phyloP scores from a whole-genome alignment of 2,797 vertebrate genomes.

The Euthynnus affinis region DNA sequence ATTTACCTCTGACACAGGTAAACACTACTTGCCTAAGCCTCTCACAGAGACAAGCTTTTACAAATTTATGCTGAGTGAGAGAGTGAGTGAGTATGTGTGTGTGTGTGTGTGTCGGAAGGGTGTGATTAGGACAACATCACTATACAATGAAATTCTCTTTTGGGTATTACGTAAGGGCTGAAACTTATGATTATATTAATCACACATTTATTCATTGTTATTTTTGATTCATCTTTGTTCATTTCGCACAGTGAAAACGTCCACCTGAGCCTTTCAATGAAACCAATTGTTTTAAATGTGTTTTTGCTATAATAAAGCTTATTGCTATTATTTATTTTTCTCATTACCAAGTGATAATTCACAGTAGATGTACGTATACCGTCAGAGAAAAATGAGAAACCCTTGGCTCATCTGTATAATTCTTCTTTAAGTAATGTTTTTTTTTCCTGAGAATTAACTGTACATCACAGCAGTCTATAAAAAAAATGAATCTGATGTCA shows the following conservation, averaged over 20 bases:
- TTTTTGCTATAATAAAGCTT: background rate
- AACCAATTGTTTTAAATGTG: background rate
- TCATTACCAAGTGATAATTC: too few relatives aligned
- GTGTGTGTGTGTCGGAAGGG: background rate
- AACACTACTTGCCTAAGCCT: background rate
- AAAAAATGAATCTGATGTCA: background rate
- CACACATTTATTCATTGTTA: background rate
- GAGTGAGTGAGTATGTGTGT: background rate
- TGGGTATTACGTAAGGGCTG: background rate
- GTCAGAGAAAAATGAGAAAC: background rate
- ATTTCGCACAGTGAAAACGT: too few relatives aligned
- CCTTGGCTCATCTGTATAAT: background rate
- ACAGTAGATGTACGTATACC: too few relatives aligned
- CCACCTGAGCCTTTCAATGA: background rate
- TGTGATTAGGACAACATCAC: background rate
- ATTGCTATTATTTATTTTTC: too few relatives aligned
- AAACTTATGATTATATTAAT: background rate
- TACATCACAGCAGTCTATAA: too few relatives aligned
- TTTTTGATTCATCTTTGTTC: background rate
- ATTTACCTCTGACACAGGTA: constrained; percentile 27
- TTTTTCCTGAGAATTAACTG: background rate
- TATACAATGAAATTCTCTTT: background rate
- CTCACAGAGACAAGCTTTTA: constrained; percentile 2
- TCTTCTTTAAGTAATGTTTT: background rate
- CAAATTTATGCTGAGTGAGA: constrained; percentile 12